Conservation (phyloP, 2,113 vertebrate species). For the Engystomops pustulosus region DNA sequence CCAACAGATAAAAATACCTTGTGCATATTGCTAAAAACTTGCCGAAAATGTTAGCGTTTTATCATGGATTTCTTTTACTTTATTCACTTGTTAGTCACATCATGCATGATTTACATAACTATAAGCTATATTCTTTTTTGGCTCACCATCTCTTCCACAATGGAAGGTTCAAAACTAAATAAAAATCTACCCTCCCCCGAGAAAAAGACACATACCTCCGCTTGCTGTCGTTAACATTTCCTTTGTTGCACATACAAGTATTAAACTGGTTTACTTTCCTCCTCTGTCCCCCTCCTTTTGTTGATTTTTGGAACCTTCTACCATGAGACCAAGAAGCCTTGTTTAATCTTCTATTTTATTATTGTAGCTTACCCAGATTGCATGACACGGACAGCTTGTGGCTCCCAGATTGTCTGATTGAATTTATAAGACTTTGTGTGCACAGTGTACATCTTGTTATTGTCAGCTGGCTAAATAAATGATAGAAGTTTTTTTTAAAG, state of each 20-base stretch:
- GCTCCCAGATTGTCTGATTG: constrained; percentile 24
- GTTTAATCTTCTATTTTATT: constrained; percentile 5
- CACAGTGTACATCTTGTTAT: constrained; percentile 19
- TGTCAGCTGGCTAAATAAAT: constrained; percentile 18
- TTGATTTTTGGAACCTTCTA: background rate
- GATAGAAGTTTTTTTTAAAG: background rate
- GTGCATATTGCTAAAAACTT: background rate
- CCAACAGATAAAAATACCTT: background rate
- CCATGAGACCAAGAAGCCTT: background rate
- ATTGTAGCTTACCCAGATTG: constrained; percentile 30
- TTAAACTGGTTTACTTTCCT: background rate
- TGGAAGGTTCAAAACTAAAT: no score
- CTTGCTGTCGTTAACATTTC: background rate
- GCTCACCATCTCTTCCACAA: no score
- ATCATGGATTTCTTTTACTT: background rate
- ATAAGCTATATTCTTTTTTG: no score
- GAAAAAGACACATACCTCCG: background rate
- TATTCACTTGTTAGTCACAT: no score
- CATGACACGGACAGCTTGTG: constrained; percentile 28
- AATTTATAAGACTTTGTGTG: constrained; percentile 23
- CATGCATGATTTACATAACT: no score
- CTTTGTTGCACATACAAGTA: background rate
- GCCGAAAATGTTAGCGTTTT: background rate
- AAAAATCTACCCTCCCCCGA: no score
- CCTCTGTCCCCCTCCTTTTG: background rate